These are phyloP conservation scores for Ypsolopha sequella DNA, from an alignment of 2,888 invertebrate species.

Conservation along the genomic window DNA sequence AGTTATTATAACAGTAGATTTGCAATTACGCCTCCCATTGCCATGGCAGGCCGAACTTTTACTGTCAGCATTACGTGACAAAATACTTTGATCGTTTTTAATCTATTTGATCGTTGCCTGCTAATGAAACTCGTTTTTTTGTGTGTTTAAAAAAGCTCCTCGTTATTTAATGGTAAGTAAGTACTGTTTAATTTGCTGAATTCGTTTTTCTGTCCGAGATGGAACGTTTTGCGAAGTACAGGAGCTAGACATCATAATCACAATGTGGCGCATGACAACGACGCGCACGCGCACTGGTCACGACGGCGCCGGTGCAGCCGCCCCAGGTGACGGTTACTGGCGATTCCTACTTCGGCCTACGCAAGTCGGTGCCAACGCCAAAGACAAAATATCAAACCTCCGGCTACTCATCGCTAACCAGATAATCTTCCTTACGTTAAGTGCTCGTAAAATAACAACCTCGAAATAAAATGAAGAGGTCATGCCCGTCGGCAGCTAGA, in stretches of 20 bases:
- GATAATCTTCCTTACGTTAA: background rate
- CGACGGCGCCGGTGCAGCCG: constrained; percentile 26
- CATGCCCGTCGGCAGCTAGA: too few species aligned
- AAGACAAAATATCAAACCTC: background rate
- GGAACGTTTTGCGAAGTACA: background rate
- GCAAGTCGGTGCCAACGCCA: background rate
- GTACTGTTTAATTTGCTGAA: background rate
- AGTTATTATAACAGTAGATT: constrained; percentile 16
- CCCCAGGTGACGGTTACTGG: constrained; percentile 32
- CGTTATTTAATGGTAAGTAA: background rate
- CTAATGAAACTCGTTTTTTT: background rate
- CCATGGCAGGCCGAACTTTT: constrained; percentile 11
- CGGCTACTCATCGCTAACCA: background rate
- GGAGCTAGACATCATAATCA: constrained; percentile 47
- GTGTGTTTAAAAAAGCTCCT: background rate
- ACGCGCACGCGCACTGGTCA: constrained; percentile 55
- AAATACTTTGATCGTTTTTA: constrained; percentile 11
- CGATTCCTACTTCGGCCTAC: background rate
- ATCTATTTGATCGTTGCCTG: constrained; percentile 8
- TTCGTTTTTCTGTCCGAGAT: background rate
- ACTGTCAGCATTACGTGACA: constrained; percentile 14
- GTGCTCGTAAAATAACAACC: background rate
- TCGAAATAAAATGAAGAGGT: background rate
- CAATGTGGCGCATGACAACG: constrained; percentile 57
- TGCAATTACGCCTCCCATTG: constrained; percentile 6